These are phyloP conservation scores for Allobates femoralis DNA, from an alignment of 2,797 vertebrate genomes.

Conservation along the genomic window DNA sequence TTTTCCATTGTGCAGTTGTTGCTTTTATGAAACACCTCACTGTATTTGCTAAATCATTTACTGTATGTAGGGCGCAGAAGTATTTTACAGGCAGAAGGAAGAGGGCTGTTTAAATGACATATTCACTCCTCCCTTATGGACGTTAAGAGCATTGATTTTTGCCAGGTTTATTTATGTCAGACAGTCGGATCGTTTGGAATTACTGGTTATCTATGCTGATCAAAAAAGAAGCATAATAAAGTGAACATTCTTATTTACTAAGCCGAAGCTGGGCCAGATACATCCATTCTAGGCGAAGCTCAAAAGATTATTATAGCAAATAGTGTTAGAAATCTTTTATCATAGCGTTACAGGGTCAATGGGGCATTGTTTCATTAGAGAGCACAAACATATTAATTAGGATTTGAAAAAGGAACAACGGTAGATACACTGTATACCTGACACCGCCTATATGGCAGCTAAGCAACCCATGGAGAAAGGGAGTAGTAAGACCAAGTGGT, in stretches of 20 bases:
- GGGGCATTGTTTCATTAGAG: too few relatives aligned
- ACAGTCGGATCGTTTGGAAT: background rate
- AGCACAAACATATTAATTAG: too few relatives aligned
- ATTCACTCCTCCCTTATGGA: background rate
- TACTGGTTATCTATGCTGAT: background rate
- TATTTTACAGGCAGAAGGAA: background rate
- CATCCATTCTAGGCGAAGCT: background rate
- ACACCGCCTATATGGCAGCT: background rate
- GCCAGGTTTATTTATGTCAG: background rate
- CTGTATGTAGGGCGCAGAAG: background rate
- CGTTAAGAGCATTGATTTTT: background rate
- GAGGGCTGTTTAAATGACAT: background rate
- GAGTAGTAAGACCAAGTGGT: background rate
- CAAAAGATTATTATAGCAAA: background rate
- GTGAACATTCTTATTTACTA: conserved; percentile 23
- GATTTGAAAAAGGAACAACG: background rate
- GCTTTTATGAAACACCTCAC: background rate
- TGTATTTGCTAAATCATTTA: background rate
- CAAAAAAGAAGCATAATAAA: conserved; percentile 21
- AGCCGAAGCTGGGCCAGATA: conserved; percentile 11
- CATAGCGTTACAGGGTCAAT: background rate
- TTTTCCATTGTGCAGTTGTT: background rate
- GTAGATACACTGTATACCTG: background rate
- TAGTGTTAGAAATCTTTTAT: background rate
- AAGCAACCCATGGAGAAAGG: too few relatives aligned